A percentile compares a stretch with the other conserved stretches of the same genome.
Evolutionary conservation across 2,113 vertebrate species (phyloP).

Genomic region (Agelaius tricolor): DNA sequence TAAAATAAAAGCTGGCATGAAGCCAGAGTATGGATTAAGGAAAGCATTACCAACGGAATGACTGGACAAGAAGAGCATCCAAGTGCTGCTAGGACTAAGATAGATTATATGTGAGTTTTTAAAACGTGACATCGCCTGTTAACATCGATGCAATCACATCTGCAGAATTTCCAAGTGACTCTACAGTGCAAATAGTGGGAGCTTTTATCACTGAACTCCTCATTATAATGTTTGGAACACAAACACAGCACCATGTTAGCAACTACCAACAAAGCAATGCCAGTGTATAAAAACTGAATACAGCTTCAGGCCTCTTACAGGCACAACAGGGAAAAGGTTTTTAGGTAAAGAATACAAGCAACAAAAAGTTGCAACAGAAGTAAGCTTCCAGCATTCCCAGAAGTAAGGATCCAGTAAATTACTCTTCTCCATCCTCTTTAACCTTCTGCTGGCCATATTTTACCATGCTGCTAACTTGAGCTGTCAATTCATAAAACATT

Average conservation of each 20-base stretch:
- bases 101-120: neutral
- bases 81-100: neutral
- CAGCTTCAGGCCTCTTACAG: neutral
- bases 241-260: neutral
- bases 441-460: neutral
- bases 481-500: neutral
- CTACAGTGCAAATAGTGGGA: neutral
- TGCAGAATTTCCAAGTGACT: neutral
- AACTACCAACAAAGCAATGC: neutral
- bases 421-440: neutral
- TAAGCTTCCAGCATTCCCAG: neutral
- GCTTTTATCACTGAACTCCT: neutral
- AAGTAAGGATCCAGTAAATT: neutral
- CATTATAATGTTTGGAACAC: neutral
- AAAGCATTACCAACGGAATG: neutral
- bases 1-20: neutral
- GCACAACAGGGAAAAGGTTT: neutral
- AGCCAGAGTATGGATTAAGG: constrained; percentile 21
- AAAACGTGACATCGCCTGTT: neutral
- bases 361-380: neutral
- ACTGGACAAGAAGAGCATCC: neutral
- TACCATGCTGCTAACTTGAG: neutral
- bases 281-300: neutral
- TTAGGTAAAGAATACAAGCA: neutral
- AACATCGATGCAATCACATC: neutral